Conservation (phyloP, 1,140 invertebrate species). For the Maconellicoccus hirsutus region DNA sequence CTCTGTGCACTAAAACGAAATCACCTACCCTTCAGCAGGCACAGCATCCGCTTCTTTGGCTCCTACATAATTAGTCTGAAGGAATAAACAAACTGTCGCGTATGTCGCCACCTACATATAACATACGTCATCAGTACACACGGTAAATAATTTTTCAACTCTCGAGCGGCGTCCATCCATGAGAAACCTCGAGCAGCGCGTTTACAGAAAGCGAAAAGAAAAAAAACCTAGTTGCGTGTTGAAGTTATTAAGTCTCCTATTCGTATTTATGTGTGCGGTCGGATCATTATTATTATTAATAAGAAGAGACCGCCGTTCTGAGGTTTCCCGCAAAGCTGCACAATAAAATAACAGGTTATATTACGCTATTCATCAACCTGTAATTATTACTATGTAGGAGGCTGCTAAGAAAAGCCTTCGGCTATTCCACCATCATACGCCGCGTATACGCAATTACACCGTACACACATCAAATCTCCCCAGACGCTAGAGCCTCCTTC, state of each 20-base stretch:
- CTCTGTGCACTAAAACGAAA: background rate
- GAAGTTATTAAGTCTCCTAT: conserved; percentile 1
- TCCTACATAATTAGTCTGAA: background rate
- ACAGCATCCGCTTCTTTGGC: background rate
- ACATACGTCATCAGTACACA: background rate
- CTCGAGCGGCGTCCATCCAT: too few species aligned
- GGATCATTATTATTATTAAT: conserved; percentile 14
- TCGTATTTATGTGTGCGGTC: conserved; percentile 1
- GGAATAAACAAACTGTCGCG: background rate
- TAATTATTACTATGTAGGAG: conserved; percentile 22
- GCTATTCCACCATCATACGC: background rate
- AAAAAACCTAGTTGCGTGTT: conserved; percentile 12
- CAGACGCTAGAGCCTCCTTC: background rate
- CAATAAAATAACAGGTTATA: conserved; percentile 22
- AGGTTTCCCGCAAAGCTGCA: conserved; percentile 20
- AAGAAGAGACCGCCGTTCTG: conserved; percentile 11
- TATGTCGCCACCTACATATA: background rate
- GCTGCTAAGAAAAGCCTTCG: conserved; percentile 5
- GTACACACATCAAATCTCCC: too few species aligned
- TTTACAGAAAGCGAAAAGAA: background rate
- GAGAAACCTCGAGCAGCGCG: too few species aligned
- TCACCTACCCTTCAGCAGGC: background rate
- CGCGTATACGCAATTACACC: too few species aligned
- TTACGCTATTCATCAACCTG: conserved; percentile 19
- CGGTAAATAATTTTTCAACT: too few species aligned